Conservation (phyloP, 2,888 invertebrate genomes). For the Electrophaes corylata region DNA sequence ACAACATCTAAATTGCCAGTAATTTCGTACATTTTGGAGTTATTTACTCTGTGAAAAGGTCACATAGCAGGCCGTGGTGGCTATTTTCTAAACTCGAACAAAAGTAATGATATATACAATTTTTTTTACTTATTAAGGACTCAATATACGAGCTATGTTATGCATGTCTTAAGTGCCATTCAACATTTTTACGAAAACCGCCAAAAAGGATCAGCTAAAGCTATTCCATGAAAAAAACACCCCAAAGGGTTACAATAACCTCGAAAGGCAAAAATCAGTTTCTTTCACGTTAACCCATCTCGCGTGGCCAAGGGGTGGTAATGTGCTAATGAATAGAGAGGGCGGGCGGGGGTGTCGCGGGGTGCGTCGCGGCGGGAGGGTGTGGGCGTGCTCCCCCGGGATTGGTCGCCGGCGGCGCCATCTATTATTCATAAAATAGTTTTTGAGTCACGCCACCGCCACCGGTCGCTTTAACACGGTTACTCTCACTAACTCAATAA, state of each 20-base stretch:
- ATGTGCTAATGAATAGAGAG: slow-evolving; percentile 80
- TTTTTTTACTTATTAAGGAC: no score
- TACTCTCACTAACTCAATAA: slow-evolving; percentile 77
- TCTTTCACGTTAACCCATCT: slow-evolving; percentile 62
- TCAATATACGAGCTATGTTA: neutral
- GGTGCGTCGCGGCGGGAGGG: slow-evolving; percentile 42
- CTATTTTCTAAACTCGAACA: no score
- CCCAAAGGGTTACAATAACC: slow-evolving; percentile 46
- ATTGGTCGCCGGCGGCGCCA: slow-evolving; percentile 79
- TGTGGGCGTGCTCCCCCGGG: slow-evolving; percentile 78
- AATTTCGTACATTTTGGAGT: no score
- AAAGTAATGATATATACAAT: no score
- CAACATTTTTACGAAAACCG: neutral
- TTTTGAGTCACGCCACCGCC: slow-evolving; percentile 82
- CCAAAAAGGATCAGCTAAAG: neutral
- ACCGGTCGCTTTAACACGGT: slow-evolving; percentile 76
- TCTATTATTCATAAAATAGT: slow-evolving; percentile 85
- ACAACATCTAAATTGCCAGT: no score
- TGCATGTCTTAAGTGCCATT: no score
- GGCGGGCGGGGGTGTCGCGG: slow-evolving; percentile 44
- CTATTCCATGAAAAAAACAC: slow-evolving; percentile 14
- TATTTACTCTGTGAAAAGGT: no score
- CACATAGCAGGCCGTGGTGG: no score
- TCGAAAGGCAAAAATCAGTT: slow-evolving; percentile 71
- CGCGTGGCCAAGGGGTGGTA: slow-evolving; percentile 76